Conservation (phyloP, 2,888 invertebrate species). For the Deroplatys truncata region DNA sequence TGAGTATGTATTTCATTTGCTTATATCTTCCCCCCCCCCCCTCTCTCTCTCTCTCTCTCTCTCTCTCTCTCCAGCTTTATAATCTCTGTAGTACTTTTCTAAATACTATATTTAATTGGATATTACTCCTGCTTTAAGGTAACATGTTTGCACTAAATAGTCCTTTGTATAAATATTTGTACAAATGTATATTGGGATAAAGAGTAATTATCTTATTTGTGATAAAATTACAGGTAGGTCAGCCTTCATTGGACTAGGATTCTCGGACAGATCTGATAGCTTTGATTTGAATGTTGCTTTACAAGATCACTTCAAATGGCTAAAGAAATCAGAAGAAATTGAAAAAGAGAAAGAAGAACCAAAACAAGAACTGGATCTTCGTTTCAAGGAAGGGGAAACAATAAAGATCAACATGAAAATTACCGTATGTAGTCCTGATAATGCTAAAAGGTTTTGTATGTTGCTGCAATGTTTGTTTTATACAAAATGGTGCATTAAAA, state of each 20-base stretch:
- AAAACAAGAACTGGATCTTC: constrained; percentile 78
- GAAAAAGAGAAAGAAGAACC: constrained; percentile 68
- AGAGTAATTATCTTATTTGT: background rate
- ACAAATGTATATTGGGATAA: background rate
- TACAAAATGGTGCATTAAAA: constrained; percentile 19
- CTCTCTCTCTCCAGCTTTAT: no score
- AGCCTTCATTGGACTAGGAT: constrained; percentile 96
- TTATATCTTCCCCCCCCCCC: no score
- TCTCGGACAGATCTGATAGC: constrained; percentile 95
- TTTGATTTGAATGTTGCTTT: constrained; percentile 98
- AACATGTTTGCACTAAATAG: no score
- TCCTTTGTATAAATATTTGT: no score
- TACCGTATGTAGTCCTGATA: constrained; percentile 56
- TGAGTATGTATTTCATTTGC: no score
- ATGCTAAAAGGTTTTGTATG: background rate
- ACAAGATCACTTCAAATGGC: constrained; percentile 96
- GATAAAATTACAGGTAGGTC: constrained; percentile 56
- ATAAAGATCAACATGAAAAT: constrained; percentile 99
- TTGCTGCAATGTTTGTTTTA: constrained; percentile 1
- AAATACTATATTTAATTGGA: no score
- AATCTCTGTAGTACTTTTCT: no score
- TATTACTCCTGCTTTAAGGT: no score
- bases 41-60: no score
- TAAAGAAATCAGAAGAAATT: constrained; percentile 76
- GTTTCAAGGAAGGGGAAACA: constrained; percentile 99